Percentiles rank a stretch among this genome's conserved stretches.
Conservation (phyloP, 2,888 invertebrate genomes). For the Noctua pronuba region DNA sequence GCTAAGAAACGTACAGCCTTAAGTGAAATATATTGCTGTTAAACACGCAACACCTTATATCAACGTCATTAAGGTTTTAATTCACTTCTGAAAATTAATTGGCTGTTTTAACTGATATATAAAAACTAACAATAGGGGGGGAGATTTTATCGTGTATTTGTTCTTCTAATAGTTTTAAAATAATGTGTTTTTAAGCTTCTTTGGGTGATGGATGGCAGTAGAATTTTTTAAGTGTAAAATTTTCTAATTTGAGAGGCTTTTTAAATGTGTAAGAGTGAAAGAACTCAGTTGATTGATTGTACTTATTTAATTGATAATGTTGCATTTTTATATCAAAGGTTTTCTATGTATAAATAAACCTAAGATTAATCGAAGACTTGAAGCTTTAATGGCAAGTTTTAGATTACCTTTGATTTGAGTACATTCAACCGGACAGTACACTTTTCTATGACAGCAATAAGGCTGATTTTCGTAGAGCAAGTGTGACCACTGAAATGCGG, state of each 20-base stretch:
- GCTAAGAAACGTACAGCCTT: constrained; percentile 53
- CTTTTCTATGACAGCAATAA: not conserved
- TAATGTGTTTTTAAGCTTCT: not conserved
- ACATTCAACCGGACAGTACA: not conserved
- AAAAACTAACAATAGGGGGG: constrained; percentile 34
- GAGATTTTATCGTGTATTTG: constrained; percentile 33
- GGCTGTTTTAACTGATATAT: constrained; percentile 35
- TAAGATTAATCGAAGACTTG: not conserved
- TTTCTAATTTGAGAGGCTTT: not conserved
- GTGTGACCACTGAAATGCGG: not conserved
- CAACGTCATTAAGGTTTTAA: constrained; percentile 63
- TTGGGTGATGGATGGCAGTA: constrained; percentile 7
- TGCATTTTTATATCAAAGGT: not conserved
- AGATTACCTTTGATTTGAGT: not conserved
- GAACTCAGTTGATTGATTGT: constrained; percentile 17
- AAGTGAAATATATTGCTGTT: constrained; percentile 61
- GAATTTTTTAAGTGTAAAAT: not conserved
- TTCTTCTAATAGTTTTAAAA: constrained; percentile 18
- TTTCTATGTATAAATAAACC: not conserved
- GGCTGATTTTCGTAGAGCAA: not conserved
- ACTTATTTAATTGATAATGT: not conserved
- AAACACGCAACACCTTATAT: constrained; percentile 65
- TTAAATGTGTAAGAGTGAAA: not conserved
- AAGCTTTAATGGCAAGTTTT: not conserved
- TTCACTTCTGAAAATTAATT: constrained; percentile 62